These are phyloP conservation scores for Ips nitidus DNA, from an alignment of 1,140 invertebrate species.

Conservation along the genomic window DNA sequence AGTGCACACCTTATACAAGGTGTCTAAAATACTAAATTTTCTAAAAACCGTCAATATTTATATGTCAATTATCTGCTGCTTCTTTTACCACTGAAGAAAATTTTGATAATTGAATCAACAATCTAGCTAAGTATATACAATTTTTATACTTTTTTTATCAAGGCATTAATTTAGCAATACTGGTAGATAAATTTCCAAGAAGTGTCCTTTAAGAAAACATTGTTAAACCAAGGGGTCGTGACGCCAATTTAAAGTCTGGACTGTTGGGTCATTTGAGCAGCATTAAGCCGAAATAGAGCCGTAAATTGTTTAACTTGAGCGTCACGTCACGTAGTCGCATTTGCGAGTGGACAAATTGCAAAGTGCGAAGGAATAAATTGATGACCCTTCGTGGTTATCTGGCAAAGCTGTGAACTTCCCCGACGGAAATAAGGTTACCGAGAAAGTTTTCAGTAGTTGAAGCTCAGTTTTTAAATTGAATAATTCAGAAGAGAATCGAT, in stretches of 20 bases:
- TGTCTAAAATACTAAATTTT: too few relatives aligned
- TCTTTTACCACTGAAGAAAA: too few relatives aligned
- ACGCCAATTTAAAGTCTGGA: constrained; percentile 20
- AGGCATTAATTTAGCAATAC: too few relatives aligned
- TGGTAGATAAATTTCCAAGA: constrained; percentile 3
- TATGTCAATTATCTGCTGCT: too few relatives aligned
- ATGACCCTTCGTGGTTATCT: background rate
- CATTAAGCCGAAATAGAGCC: constrained; percentile 19
- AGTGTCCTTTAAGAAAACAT: background rate
- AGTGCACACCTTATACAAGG: too few relatives aligned
- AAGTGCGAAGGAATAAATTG: constrained; percentile 1
- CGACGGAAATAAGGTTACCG: background rate
- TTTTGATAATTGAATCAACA: too few relatives aligned
- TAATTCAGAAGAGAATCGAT: too few relatives aligned
- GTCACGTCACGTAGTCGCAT: constrained; percentile 17
- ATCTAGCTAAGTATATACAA: too few relatives aligned
- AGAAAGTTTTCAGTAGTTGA: too few relatives aligned
- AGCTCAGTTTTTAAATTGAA: too few relatives aligned
- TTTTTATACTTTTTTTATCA: too few relatives aligned
- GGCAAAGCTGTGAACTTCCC: background rate
- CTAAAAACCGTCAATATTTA: too few relatives aligned
- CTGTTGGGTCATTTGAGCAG: constrained; percentile 16
- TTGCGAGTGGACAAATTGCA: constrained; percentile 10
- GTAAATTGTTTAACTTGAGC: constrained; percentile 29
- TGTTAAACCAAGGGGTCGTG: constrained; percentile 13